Conservation (phyloP, 2,797 vertebrate species). For the Lindbergichthys nudifrons region DNA sequence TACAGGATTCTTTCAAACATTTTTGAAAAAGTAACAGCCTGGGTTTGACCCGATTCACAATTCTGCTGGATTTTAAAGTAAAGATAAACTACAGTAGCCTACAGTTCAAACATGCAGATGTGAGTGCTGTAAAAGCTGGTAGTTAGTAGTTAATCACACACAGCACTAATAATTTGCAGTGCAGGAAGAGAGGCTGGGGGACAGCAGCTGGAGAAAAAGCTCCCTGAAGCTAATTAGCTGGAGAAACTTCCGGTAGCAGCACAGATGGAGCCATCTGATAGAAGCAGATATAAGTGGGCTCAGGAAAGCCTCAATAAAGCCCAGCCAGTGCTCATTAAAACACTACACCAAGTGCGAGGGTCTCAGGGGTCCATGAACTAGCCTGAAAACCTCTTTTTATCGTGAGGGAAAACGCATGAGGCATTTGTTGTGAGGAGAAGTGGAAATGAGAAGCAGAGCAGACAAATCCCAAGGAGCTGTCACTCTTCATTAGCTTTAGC, state of each 20-base stretch:
- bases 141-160: slow-evolving; percentile 54
- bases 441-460: slow-evolving; percentile 81
- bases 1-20: neutral
- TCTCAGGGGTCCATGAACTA: slow-evolving; percentile 74
- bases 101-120: slow-evolving; percentile 38
- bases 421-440: slow-evolving; percentile 80
- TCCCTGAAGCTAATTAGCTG: slow-evolving; percentile 65
- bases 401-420: slow-evolving; percentile 67
- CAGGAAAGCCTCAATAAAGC: slow-evolving; percentile 67
- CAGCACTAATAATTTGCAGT: slow-evolving; percentile 52
- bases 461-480: slow-evolving; percentile 84
- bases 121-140: slow-evolving; percentile 33
- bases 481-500: slow-evolving; percentile 86
- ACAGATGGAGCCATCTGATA: slow-evolving; percentile 55
- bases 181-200: slow-evolving; percentile 35
- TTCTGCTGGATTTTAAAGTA: neutral
- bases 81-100: neutral
- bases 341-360: slow-evolving; percentile 67
- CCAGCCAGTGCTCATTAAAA: slow-evolving; percentile 75
- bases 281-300: slow-evolving; percentile 60
- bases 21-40: neutral
- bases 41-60: neutral
- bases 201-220: slow-evolving; percentile 55
- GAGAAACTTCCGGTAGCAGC: slow-evolving; percentile 60
- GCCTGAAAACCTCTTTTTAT: slow-evolving; percentile 67